Percentiles rank a stretch among this genome's conserved stretches.
Conservation (phyloP, 2,888 invertebrate species). For the Phyllotreta cruciferae region DNA sequence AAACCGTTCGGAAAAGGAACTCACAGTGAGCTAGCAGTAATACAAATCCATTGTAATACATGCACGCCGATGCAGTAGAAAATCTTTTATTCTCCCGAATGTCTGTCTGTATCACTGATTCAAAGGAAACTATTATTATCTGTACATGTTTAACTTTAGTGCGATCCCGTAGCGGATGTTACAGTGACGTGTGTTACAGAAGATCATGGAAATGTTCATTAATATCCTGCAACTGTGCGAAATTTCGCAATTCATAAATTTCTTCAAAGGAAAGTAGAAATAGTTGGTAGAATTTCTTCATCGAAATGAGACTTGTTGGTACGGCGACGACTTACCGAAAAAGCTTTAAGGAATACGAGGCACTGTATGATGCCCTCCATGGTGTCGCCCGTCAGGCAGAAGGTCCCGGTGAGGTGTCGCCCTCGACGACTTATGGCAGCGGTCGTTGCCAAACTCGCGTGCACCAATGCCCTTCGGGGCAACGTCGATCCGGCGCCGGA, state of each 20-base stretch:
- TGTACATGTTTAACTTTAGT: not conserved
- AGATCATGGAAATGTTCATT: too few species aligned
- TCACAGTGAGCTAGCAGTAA: not conserved
- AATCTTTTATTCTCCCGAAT: constrained; percentile 7
- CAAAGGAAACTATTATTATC: constrained; percentile 1
- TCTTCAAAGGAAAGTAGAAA: constrained; percentile 2
- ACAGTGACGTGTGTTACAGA: not conserved
- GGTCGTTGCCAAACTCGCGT: constrained; percentile 76
- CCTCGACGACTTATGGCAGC: constrained; percentile 78
- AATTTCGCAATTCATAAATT: not conserved
- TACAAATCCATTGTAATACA: not conserved
- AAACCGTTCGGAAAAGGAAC: not conserved
- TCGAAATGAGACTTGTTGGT: not conserved
- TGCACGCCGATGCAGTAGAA: constrained; percentile 5
- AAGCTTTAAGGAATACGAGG: constrained; percentile 89
- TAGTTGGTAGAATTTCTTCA: not conserved
- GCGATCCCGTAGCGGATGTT: too few species aligned
- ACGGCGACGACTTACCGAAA: constrained; percentile 75
- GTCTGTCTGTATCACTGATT: not conserved
- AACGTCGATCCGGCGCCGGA: constrained; percentile 42
- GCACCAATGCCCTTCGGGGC: constrained; percentile 75
- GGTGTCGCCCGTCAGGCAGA: constrained; percentile 88
- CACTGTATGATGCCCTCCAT: constrained; percentile 95
- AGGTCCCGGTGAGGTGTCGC: constrained; percentile 85
- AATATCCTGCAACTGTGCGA: not conserved